Evolutionary conservation across 92 coral and sea anemone species (phyloP), one percentile per base, ranked within the genome.

Genomic region (Parazoanthus swiftii): DNA sequence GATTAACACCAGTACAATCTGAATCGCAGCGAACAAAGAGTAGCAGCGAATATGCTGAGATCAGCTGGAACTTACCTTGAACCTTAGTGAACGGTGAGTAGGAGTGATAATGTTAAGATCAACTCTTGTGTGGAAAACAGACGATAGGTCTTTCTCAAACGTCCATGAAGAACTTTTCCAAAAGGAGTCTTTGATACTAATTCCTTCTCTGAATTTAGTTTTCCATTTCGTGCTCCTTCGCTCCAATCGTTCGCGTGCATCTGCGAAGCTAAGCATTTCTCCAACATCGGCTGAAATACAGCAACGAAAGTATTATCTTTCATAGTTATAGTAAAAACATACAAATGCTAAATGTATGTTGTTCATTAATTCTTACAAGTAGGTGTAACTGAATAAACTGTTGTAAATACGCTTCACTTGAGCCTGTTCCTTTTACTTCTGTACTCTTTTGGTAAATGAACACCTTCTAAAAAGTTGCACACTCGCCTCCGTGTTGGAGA

Each of bases 61-160:
- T 14, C 56, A 2, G 43, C 6, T 25, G 8, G 11, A 23, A 9
- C 48, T 83, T 43, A 83, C 86, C 86, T 83, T 83, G 25, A 83
- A 66, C 77, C 86, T 83, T 20, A 39, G 76, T 13, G 77, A 1
- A 48, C 86, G 65, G 23, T 68, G 76, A 13, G 39, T n/a, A 3
- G 86, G 86, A 11, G 86, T 83, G 35, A 1, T 25, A 25, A 83
- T 44, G 23, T 9, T 16, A 4, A 39, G 39, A 73, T 83, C 86
- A 83, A 67, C n/a, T 83, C 86, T 43, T 44, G 65, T 66, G 72
- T 0, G 9, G 74, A 81, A 83, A 83, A 23, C 86, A 68, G 37
- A 26, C 0, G 77, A 6, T 63, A 39, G 6, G 15, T 83, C 77
- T 67, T 43, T 68, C 23, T 67, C 42, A 25, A n/a, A 83, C 11